Evolutionary conservation across 2,113 vertebrate genomes (phyloP), one percentile per base, ranked within the genome.

Genomic region (Lepisosteus oculatus): DNA sequence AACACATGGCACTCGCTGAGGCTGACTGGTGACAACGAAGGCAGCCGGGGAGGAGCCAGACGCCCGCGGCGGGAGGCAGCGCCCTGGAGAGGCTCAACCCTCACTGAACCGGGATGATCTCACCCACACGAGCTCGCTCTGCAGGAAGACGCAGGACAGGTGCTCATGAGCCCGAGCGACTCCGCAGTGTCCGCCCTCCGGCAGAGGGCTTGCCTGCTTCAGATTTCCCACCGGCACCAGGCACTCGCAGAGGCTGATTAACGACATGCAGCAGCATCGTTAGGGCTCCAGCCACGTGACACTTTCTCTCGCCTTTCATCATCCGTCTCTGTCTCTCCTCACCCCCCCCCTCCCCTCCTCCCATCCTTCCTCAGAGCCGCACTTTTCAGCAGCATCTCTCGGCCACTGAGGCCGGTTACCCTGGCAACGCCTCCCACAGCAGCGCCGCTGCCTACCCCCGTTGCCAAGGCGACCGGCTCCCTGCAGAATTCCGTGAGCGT

Each of bases 391-490:
- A 86, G 76, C 79, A 90, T 93, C 88, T 88, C 79, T 91, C 85
- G 86, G 87, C 85, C 88, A 79, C 84, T 73, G 78, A 91, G 87
- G 87, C 83, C 78, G 82, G 92, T 91, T 92, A 81, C 87, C 81
- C 81, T 90, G 87, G 90, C 79, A 91, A 92, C 89, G 74, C 86
- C 83, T 89, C 91, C 90, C 91, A 90, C 83, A 81, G 84, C 90
- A 93, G 85, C 84, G 54, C 82, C 75, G 84, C 83, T 90, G 91
- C 91, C 88, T 90, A 87, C 5, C 85, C 83, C 79, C 85, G 90
- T 92, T 92, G 85, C 90, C 82, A 80, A 92, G 88, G 90, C 89
- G 90, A 93, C 92, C 82, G 81, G 81, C 81, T 92, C 90, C 86
- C 90, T 76, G 85, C 82, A 89, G 90, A 87, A 90, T 89, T 88